Evolutionary conservation across 23 tunicate species (phyloP), one percentile per base, ranked within the genome.

Genomic region (Ciona savignyi): DNA sequence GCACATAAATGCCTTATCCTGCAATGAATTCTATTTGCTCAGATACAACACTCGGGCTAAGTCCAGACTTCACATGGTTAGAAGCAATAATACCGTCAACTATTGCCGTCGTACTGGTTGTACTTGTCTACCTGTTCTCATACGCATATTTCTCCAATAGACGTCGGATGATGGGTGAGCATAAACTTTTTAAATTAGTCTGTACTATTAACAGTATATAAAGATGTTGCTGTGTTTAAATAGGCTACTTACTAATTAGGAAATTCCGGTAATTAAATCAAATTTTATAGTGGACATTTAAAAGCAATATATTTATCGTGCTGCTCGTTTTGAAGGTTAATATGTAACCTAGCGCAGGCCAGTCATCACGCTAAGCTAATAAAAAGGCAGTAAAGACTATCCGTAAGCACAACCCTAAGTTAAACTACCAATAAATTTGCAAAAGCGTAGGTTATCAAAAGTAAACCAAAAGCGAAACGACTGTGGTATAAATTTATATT

Each of bases 111-210:
- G 1, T 29, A 2, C 25, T 77, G 24, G 81, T 77, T 11, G 63
- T 77, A 24, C 4, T 34, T 9, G 63, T 66, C 63, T 77, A 77
- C 63, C 34, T 31, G 6, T 27, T 77, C 63, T 33, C 81, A 4
- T 77, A 33, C 63, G 72, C 72, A 3, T 34, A 65, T 27, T 27
- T 42, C 22, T 33, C 31, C 20, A 33, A 29, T 15, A 32, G 72
- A 51, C 62, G 81, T 23, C 27, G 25, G 23, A 66, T 29, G 30
- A 66, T 65, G 81, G 72, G 81, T 77, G 35, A 65, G 81, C 34
- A 61, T 33, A 22, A 30, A 60, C 11, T 4, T 71, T 20, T 71
- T 71, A 25, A 25, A 29, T 68, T 63, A 63, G n/a, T n/a, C n/a
- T n/a, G n/a, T n/a, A n/a, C n/a, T 42, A 42, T 9, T 42, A 42